Percentiles rank a stretch among this genome's conserved stretches.
These are phyloP conservation scores for Ditula angustiorana DNA, from an alignment of 2,888 invertebrate species.

Conservation along the genomic window DNA sequence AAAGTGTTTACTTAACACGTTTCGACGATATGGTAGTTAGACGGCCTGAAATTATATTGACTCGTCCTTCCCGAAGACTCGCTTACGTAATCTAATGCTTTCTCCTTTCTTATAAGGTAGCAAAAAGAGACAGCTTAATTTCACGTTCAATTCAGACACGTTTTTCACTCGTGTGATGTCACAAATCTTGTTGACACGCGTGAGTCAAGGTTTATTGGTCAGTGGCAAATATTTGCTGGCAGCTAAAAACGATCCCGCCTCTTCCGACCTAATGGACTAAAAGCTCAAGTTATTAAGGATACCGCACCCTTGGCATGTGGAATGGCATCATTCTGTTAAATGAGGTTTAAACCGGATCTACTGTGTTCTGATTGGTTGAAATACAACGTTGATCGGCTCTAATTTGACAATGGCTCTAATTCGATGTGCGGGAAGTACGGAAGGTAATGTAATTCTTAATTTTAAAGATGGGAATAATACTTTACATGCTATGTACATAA, in stretches of 20 bases:
- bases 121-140: background rate
- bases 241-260: constrained; percentile 47
- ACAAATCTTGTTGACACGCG: constrained; percentile 58
- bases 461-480: no score
- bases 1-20: constrained; percentile 8
- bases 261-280: constrained; percentile 42
- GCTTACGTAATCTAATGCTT: background rate
- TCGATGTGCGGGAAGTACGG: no score
- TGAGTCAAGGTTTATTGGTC: constrained; percentile 64
- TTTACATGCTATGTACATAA: no score
- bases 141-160: constrained; percentile 6
- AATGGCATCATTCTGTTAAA: constrained; percentile 21
- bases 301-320: constrained; percentile 17
- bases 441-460: no score
- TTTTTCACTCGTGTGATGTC: constrained; percentile 41
- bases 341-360: constrained; percentile 8
- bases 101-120: background rate
- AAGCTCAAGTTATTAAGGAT: constrained; percentile 32
- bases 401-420: background rate
- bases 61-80: background rate
- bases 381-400: background rate
- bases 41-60: constrained; percentile 5
- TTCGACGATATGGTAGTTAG: background rate
- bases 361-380: background rate
- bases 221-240: constrained; percentile 59